Evolutionary conservation across 2,888 invertebrate species (phyloP), one percentile per base, ranked within the genome.

Genomic region (Meiosimyza platycephala): DNA sequence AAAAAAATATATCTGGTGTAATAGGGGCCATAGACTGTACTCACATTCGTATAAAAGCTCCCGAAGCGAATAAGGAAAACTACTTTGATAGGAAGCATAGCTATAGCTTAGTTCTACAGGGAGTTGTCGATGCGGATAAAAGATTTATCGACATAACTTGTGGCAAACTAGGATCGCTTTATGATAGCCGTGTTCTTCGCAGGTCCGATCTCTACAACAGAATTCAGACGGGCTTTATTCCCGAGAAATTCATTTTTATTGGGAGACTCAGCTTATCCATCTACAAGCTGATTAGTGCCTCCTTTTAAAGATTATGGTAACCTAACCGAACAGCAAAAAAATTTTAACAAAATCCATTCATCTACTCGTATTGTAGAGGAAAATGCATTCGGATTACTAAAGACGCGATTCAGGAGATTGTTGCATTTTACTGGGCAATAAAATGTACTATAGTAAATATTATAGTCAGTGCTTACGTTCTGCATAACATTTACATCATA

Each of bases 151-250:
- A 67, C 12, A 55, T 67, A 6, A 47, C 4, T 16, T 54, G 47
- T 55, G 67, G 81, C 18, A 78, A 80, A 55, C 78, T 81, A 15
- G 80, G 80, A 12, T 75, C 79, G 2, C 75, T 80, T 12, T 76
- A 82, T 57, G 79, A 81, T 63, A 76, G 75, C 15, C 69, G 77
- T 68, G 75, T 81, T 40, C 71, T 80, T 13, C 69, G 67, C 16
- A 77, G 75, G 67, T 81, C 78, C 7, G 22, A 70, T 3, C 50
- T 78, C 1, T 74, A 67, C 18, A 55, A 40, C n/a, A n/a, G n/a
- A n/a, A n/a, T n/a, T n/a, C n/a, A n/a, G n/a, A n/a, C n/a, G n/a
- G n/a, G n/a, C n/a, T 5, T 47, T 76, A 18, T 77, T 77, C 50
- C 67, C 66, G 0, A 52, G 72, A 22, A 13, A 48, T n/a, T 51